These are phyloP conservation scores for Drepana falcataria DNA, from an alignment of 2,888 invertebrate genomes.

Conservation along the genomic window DNA sequence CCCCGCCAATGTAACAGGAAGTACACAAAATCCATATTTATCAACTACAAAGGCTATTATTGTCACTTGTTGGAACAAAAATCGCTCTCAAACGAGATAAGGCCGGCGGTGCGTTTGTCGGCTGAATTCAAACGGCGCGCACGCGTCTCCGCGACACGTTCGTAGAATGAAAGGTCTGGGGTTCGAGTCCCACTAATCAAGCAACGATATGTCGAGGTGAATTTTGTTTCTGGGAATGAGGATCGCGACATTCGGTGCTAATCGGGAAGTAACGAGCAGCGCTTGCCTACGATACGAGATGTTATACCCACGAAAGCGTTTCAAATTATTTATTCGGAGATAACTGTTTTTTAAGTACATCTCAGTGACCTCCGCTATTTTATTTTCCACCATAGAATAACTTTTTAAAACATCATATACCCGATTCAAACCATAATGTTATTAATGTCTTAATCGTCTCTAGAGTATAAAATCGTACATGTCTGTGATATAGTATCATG, in stretches of 20 bases:
- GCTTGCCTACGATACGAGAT: no score
- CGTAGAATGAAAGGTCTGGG: conserved; percentile 61
- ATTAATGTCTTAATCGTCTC: no score
- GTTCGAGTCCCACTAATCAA: conserved; percentile 61
- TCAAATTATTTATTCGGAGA: no score
- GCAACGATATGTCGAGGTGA: conserved; percentile 49
- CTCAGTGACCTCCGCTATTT: no score
- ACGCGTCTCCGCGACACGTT: conserved; percentile 52
- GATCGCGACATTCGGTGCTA: not conserved
- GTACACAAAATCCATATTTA: conserved; percentile 56
- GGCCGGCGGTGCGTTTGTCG: conserved; percentile 68
- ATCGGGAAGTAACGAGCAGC: not conserved
- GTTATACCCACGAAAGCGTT: no score
- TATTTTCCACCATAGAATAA: no score
- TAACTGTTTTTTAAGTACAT: no score
- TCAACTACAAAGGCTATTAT: conserved; percentile 68
- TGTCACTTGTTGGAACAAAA: conserved; percentile 69
- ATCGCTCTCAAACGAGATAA: conserved; percentile 67
- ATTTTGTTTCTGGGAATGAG: conserved; percentile 42
- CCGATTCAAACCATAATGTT: no score
- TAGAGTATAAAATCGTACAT: no score
- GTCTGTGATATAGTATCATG: no score
- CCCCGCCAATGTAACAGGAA: conserved; percentile 30
- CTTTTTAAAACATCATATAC: no score
- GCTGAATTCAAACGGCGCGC: conserved; percentile 57